A percentile compares a stretch with the other conserved stretches of the same genome.
Conservation (phyloP, 2,888 invertebrate genomes). For the Chelonus formosanus region DNA sequence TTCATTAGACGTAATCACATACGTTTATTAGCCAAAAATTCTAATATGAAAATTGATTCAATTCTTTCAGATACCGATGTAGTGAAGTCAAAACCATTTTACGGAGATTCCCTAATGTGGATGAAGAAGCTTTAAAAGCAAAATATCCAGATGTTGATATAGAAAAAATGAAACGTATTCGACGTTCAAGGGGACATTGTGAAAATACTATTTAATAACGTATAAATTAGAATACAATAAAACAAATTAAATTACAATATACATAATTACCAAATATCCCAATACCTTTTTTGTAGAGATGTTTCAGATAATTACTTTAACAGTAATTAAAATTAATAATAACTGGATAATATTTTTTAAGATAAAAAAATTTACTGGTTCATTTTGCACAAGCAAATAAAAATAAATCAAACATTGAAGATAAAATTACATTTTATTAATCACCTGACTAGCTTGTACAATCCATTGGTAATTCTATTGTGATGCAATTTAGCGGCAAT, state of each 20-base stretch:
- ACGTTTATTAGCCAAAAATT: too few relatives aligned
- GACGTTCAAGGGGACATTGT: conserved; percentile 73
- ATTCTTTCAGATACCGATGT: conserved; percentile 54
- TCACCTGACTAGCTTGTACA: conserved; percentile 47
- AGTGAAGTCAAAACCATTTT: conserved; percentile 62
- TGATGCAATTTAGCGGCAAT: conserved; percentile 15
- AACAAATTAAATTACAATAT: not conserved
- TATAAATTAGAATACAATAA: not conserved
- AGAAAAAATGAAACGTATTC: conserved; percentile 70
- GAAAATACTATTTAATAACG: conserved; percentile 51
- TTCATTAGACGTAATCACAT: too few relatives aligned
- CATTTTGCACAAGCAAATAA: not conserved
- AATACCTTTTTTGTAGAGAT: too few relatives aligned
- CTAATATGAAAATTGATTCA: conserved; percentile 2
- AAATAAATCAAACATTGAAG: conserved; percentile 27
- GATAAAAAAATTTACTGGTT: not conserved
- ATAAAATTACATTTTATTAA: conserved; percentile 42
- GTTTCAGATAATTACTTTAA: too few relatives aligned
- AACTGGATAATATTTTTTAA: not conserved
- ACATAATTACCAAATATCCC: not conserved
- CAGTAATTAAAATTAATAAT: too few relatives aligned
- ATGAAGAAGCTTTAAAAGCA: conserved; percentile 74
- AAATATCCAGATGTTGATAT: conserved; percentile 82
- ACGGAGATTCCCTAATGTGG: conserved; percentile 80
- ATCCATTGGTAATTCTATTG: conserved; percentile 41